phyloP scores from a whole-genome alignment of 2,113 vertebrate genomes.

The Myrmophylax atrothorax region DNA sequence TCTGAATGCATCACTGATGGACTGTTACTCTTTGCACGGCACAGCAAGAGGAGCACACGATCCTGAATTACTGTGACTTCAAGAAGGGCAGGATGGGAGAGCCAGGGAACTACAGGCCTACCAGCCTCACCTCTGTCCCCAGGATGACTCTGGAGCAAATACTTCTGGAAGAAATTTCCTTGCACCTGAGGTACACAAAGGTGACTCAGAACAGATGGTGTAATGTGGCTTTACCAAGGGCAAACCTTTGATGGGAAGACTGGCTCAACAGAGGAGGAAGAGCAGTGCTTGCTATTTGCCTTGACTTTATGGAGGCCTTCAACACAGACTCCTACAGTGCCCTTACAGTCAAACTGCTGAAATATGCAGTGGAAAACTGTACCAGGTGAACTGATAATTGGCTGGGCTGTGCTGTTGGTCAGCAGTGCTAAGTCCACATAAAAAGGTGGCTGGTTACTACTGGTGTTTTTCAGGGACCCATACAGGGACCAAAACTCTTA shows the following conservation, averaged over 20 bases:
- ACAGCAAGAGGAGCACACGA: background rate
- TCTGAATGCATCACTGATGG: background rate
- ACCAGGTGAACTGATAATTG: background rate
- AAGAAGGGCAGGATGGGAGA: background rate
- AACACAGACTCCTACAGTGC: background rate
- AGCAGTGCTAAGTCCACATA: background rate
- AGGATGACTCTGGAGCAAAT: background rate
- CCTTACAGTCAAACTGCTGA: background rate
- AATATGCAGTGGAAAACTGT: background rate
- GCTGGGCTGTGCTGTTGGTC: background rate
- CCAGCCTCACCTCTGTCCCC: background rate
- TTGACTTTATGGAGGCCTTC: background rate
- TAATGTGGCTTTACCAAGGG: background rate
- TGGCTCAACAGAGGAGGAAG: background rate
- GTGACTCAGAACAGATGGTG: background rate
- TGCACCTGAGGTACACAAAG: background rate
- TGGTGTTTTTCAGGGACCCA: background rate
- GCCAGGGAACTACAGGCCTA: background rate
- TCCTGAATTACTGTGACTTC: background rate
- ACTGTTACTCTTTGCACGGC: background rate
- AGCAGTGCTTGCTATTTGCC: background rate
- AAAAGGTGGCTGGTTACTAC: background rate
- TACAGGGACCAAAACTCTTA: background rate
- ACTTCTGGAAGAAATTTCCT: background rate
- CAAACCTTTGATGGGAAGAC: background rate